Conservation (phyloP, 2,888 invertebrate genomes). For the Drosophila niveifrons region DNA sequence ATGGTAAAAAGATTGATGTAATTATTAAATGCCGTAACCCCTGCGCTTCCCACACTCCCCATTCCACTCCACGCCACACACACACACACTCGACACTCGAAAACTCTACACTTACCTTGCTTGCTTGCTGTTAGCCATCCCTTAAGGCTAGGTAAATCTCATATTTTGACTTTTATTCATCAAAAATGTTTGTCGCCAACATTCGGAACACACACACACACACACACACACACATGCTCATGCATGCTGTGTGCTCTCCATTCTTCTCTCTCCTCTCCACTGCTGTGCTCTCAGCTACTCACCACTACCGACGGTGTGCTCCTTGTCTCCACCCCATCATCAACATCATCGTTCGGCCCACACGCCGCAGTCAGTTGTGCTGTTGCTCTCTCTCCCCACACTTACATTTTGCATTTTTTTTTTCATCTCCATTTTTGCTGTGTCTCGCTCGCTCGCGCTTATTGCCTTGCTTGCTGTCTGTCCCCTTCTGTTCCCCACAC, state of each 20-base stretch:
- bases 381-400: constrained; percentile 10
- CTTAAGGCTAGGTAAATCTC: constrained; percentile 50
- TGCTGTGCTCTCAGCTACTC: background rate
- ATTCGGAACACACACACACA: constrained; percentile 1
- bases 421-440: background rate
- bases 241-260: background rate
- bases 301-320: background rate
- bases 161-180: constrained; percentile 46
- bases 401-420: constrained; percentile 5
- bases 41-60: constrained; percentile 1
- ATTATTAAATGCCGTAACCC: constrained; percentile 55
- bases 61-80: background rate
- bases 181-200: constrained; percentile 18
- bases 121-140: constrained; percentile 28
- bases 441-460: constrained; percentile 18
- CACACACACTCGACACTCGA: background rate
- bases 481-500: background rate
- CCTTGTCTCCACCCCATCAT: constrained; percentile 5
- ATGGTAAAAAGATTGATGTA: constrained; percentile 73
- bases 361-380: background rate
- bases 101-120: constrained; percentile 1
- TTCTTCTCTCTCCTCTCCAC: background rate
- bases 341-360: background rate
- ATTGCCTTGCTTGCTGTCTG: constrained; percentile 25
- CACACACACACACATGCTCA: no score